Percentiles rank a stretch among this genome's conserved stretches.
These are phyloP conservation scores for Megalopta genalis DNA, from an alignment of 1,140 invertebrate genomes.

Conservation along the genomic window DNA sequence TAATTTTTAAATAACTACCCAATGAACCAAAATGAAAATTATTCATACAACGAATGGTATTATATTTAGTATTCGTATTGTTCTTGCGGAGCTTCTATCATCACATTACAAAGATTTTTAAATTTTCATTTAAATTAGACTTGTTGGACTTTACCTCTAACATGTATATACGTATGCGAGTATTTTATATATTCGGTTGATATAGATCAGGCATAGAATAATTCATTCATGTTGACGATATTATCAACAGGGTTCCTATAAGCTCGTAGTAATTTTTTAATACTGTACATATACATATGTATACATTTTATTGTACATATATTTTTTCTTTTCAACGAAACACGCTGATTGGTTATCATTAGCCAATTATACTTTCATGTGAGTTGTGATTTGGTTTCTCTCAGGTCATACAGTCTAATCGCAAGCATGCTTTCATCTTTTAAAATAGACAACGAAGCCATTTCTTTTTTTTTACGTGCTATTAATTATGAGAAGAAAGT, in stretches of 20 bases:
- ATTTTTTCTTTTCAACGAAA: constrained; percentile 32
- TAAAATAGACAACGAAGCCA: constrained; percentile 32
- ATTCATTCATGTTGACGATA: constrained; percentile 39
- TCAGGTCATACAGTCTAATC: constrained; percentile 25
- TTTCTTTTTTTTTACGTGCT: background rate
- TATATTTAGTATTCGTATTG: constrained; percentile 39
- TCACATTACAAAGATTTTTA: background rate
- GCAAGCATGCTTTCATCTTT: background rate
- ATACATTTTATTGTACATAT: constrained; percentile 36
- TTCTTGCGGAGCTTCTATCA: constrained; percentile 9
- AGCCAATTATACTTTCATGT: constrained; percentile 13
- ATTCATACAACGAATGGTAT: constrained; percentile 43
- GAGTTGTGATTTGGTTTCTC: constrained; percentile 18
- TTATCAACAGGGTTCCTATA: constrained; percentile 64
- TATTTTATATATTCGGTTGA: constrained; percentile 53
- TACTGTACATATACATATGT: constrained; percentile 44
- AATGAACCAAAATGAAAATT: background rate
- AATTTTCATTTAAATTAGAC: background rate
- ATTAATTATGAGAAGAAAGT: background rate
- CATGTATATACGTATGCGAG: constrained; percentile 46
- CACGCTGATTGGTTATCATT: constrained; percentile 40
- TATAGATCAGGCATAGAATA: constrained; percentile 40
- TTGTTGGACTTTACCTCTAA: constrained; percentile 55
- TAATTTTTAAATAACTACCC: constrained; percentile 44
- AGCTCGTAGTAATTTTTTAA: constrained; percentile 53